Evolutionary conservation across 1,140 invertebrate species (phyloP).

Genomic region (Bombus terrestris): DNA sequence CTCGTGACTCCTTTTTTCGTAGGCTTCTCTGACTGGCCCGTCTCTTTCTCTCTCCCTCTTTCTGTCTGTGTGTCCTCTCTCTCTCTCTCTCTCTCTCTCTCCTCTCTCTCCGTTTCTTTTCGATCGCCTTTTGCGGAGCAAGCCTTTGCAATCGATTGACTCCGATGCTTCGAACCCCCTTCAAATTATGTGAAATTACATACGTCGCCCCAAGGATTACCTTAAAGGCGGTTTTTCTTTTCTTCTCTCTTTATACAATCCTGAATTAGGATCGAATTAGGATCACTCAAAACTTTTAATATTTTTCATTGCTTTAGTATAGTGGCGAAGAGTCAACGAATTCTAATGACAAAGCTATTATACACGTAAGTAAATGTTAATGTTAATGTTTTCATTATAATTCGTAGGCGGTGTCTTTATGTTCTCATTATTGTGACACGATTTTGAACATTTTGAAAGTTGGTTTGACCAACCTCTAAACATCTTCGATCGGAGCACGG

Average conservation of each 20-base stretch:
- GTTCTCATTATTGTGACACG: too few species aligned
- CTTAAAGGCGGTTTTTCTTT: background rate
- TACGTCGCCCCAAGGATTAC: constrained; percentile 6
- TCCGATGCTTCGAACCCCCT: constrained; percentile 15
- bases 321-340: background rate
- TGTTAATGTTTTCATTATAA: background rate
- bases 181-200: constrained; percentile 40
- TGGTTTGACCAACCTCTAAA: background rate
- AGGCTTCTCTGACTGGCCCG: constrained; percentile 4
- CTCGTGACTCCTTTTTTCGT: constrained; percentile 63
- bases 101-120: background rate
- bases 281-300: background rate
- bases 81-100: constrained; percentile 1
- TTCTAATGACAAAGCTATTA: background rate
- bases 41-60: background rate
- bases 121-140: constrained; percentile 19
- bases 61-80: background rate
- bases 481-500: background rate
- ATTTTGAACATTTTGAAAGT: too few species aligned
- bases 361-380: background rate
- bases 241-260: background rate
- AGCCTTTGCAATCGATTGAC: constrained; percentile 26
- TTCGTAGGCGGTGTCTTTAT: background rate
- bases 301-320: background rate
- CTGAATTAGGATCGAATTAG: background rate